These are phyloP conservation scores for Anas acuta DNA, from an alignment of 2,797 vertebrate genomes.

Conservation along the genomic window DNA sequence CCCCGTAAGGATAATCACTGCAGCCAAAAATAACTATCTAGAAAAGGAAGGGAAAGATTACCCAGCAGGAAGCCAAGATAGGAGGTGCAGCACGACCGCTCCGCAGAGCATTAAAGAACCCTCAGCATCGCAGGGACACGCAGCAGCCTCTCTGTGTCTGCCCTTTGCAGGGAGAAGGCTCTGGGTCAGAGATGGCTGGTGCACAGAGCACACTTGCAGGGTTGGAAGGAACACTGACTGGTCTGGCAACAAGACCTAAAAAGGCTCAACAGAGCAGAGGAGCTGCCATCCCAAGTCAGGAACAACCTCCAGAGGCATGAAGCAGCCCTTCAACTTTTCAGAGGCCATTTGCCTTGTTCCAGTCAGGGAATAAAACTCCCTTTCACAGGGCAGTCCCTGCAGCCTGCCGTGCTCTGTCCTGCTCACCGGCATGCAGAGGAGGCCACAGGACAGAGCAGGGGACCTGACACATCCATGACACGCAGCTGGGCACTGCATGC, in stretches of 20 bases:
- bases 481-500: conserved; percentile 55
- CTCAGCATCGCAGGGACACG: neutral
- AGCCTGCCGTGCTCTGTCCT: neutral
- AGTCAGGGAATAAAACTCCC: neutral
- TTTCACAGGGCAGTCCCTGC: neutral
- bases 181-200: neutral
- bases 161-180: conserved; percentile 5
- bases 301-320: neutral
- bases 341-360: neutral
- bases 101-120: conserved; percentile 6
- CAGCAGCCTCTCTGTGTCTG: neutral
- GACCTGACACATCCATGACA: neutral
- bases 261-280: neutral
- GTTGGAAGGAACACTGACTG: neutral
- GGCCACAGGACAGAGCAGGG: neutral
- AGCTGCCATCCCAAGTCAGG: neutral
- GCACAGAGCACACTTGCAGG: neutral
- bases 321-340: neutral
- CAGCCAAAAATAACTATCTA: conserved; percentile 65
- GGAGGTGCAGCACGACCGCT: conserved; percentile 30
- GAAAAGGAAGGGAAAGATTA: conserved; percentile 60
- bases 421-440: neutral
- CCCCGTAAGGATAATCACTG: conserved; percentile 15
- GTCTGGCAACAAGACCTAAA: neutral
- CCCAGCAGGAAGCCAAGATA: conserved; percentile 55